Evolutionary conservation across 2,888 invertebrate species (phyloP).

Genomic region (Diploptera punctata): DNA sequence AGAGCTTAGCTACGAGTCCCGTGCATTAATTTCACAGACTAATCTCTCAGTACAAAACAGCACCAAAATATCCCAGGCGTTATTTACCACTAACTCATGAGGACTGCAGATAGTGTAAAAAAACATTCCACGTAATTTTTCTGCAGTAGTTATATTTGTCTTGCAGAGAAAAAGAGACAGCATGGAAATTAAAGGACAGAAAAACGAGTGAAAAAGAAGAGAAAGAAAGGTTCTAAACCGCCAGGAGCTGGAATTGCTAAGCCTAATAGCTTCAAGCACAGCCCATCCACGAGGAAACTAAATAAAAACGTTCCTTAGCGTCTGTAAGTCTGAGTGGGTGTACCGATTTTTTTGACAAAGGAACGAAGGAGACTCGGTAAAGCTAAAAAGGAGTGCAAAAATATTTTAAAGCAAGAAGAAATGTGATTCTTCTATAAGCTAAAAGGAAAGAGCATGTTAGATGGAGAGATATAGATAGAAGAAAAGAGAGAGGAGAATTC

Average conservation of each 20-base stretch:
- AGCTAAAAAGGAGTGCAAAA: neutral
- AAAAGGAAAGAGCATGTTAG: no score
- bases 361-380: neutral
- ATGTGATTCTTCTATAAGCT: neutral
- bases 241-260: neutral
- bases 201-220: neutral
- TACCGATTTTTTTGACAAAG: constrained; percentile 14
- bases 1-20: no score
- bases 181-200: neutral
- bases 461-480: neutral
- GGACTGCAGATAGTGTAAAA: no score
- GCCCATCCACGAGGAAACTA: neutral
- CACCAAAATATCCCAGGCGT: no score
- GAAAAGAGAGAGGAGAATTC: no score
- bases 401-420: neutral
- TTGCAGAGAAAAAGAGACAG: neutral
- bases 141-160: neutral
- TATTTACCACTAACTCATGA: no score
- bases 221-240: neutral
- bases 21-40: no score
- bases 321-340: neutral
- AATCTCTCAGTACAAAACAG: no score
- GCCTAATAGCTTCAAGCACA: constrained; percentile 8
- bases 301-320: neutral
- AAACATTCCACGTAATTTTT: neutral